Evolutionary conservation across 1,140 invertebrate genomes (phyloP).

Genomic region (Diachasma alloeum): DNA sequence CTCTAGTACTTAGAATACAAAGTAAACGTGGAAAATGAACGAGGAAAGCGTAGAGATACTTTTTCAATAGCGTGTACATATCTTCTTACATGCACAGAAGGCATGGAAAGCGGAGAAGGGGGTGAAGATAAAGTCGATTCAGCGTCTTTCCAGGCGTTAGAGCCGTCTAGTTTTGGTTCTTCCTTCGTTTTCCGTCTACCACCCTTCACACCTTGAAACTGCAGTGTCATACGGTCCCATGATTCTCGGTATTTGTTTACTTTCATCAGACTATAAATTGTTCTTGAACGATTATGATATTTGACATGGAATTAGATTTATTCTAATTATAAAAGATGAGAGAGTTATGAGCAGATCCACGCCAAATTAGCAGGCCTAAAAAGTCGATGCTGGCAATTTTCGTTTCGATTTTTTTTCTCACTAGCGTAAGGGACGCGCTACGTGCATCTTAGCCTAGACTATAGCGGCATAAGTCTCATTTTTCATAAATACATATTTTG

Average conservation of each 20-base stretch:
- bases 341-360: no score
- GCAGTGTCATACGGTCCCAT: not conserved
- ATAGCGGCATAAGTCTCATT: no score
- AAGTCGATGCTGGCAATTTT: no score
- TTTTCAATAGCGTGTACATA: not conserved
- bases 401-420: no score
- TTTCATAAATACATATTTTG: no score
- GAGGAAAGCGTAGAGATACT: not conserved
- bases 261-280: not conserved
- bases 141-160: conserved; percentile 41
- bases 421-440: no score
- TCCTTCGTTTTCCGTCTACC: not conserved
- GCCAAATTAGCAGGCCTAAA: no score
- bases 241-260: not conserved
- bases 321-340: no score
- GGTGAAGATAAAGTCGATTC: conserved; percentile 41
- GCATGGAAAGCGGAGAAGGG: not conserved
- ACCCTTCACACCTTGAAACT: conserved; percentile 9
- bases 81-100: conserved; percentile 1
- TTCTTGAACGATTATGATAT: no score
- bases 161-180: not conserved
- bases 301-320: no score
- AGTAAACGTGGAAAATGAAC: not conserved
- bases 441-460: no score
- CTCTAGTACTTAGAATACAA: not conserved